phyloP scores from a whole-genome alignment of 2,113 vertebrate species.

The Hiodon tergisus region DNA sequence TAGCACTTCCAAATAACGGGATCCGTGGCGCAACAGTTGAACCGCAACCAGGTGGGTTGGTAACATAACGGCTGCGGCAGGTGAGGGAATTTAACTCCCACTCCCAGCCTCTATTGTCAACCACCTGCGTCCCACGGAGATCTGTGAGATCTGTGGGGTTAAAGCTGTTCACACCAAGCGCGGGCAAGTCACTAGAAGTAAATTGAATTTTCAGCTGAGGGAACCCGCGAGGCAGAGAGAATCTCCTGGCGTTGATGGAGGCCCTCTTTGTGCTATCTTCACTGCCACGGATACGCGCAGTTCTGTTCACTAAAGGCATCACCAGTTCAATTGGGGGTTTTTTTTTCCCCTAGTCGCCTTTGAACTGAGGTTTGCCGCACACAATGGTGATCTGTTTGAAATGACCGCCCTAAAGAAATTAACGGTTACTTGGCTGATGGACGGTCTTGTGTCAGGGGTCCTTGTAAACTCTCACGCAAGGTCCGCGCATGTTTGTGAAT shows the following conservation, averaged over 20 bases:
- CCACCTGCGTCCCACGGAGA: no score
- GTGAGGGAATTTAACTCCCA: no score
- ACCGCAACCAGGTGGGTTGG: not conserved
- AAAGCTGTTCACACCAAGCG: no score
- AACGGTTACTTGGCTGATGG: constrained; percentile 11
- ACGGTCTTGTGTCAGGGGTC: constrained; percentile 6
- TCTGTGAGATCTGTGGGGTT: no score
- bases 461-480: not conserved
- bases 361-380: not conserved
- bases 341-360: not conserved
- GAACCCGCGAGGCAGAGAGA: no score
- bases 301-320: not conserved
- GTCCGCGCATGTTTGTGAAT: not conserved
- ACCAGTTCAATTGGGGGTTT: constrained; percentile 5
- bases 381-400: constrained; percentile 4
- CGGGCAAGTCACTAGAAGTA: no score
- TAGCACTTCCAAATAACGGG: no score
- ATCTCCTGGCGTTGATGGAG: not conserved
- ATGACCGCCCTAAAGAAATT: not conserved
- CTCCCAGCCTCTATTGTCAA: no score
- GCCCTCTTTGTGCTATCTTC: not conserved
- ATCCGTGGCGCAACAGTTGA: not conserved
- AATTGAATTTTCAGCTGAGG: no score
- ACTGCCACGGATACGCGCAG: not conserved
- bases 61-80: no score